phyloP scores from a whole-genome alignment of 2,113 vertebrate species.

The Seriola aureovittata region DNA sequence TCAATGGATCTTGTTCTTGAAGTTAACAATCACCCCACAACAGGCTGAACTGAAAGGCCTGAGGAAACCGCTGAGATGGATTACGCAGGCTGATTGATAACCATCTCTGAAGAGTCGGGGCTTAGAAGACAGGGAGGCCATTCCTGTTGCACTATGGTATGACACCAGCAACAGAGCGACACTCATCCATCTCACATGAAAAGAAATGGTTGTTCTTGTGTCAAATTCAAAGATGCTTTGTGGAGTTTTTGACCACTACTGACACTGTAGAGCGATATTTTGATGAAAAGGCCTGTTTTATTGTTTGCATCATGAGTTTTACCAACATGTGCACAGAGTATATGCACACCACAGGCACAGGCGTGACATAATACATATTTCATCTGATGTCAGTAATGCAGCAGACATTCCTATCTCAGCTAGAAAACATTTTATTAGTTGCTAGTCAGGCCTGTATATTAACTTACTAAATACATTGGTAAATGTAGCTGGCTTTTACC shows the following conservation, averaged over 20 bases:
- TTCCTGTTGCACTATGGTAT: conserved; percentile 42
- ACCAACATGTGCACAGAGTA: background rate
- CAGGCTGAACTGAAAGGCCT: conserved; percentile 7
- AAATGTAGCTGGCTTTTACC: background rate
- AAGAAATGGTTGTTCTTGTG: too few relatives aligned
- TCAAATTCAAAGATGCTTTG: background rate
- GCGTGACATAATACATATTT: background rate
- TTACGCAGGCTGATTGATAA: conserved; percentile 50
- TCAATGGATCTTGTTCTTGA: conserved; percentile 13
- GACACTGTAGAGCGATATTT: background rate
- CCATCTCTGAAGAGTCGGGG: conserved; percentile 48
- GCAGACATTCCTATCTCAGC: background rate
- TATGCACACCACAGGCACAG: background rate
- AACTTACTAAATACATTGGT: background rate
- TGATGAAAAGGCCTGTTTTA: background rate
- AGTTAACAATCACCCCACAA: conserved; percentile 43
- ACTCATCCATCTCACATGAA: too few relatives aligned
- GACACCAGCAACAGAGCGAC: conserved; percentile 18
- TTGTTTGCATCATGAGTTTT: background rate
- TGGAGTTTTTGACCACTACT: background rate
- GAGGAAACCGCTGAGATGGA: conserved; percentile 35
- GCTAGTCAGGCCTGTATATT: background rate
- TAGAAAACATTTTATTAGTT: background rate
- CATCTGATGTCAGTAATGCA: background rate
- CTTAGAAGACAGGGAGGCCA: conserved; percentile 33